Evolutionary conservation across 2,888 invertebrate genomes (phyloP).

Genomic region (Cerastis rubricosa): DNA sequence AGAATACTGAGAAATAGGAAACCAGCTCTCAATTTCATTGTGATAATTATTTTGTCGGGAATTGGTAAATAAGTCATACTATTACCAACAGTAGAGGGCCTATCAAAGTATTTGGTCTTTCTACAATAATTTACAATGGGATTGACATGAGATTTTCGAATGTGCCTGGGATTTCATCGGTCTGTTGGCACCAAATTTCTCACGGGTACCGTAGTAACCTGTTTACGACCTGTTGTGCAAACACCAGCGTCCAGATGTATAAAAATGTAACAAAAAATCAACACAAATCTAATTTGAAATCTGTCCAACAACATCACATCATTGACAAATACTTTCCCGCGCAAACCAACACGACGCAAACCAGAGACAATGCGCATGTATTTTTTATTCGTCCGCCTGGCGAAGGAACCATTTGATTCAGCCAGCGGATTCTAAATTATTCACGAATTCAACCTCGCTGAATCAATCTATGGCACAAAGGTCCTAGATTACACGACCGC

Average conservation of each 20-base stretch:
- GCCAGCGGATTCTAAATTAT: conserved; percentile 76
- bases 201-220: background rate
- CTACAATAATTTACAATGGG: no score
- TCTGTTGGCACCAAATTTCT: background rate
- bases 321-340: conserved; percentile 60
- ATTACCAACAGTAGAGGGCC: no score
- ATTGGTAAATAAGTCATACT: background rate
- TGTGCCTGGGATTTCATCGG: background rate
- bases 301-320: conserved; percentile 40
- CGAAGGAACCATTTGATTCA: conserved; percentile 72
- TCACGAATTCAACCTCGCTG: conserved; percentile 77
- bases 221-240: background rate
- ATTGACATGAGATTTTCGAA: no score
- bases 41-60: background rate
- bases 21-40: background rate
- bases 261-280: conserved; percentile 22
- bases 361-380: conserved; percentile 72
- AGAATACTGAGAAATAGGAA: conserved; percentile 4
- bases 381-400: conserved; percentile 77
- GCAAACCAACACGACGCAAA: conserved; percentile 51
- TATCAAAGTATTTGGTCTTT: no score
- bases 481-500: conserved; percentile 76
- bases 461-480: conserved; percentile 78
- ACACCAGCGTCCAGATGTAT: background rate
- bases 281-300: conserved; percentile 33